These are phyloP conservation scores for Terrapene triunguis DNA, from an alignment of 2,113 vertebrate genomes.

Conservation along the genomic window DNA sequence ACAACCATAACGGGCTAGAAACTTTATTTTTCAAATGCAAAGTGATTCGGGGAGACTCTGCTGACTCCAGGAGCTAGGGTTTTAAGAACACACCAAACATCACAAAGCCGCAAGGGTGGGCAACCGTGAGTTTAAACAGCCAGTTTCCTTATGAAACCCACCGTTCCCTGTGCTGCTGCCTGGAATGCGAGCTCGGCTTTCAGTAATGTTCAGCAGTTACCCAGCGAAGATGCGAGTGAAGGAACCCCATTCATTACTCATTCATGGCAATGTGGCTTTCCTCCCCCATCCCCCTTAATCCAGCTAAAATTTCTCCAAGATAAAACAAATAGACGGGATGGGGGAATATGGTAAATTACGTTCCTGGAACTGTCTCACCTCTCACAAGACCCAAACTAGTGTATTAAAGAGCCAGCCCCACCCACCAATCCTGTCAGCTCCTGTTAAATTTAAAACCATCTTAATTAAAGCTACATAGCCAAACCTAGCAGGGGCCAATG, in stretches of 20 bases:
- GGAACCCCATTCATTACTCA: neutral
- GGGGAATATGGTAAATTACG: neutral
- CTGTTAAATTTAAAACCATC: slow-evolving; percentile 42
- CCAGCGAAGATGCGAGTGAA: neutral
- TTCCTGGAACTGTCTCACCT: neutral
- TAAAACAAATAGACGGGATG: neutral
- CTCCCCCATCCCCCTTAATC: neutral
- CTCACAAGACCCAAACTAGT: neutral
- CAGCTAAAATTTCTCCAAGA: neutral
- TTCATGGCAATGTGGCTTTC: neutral
- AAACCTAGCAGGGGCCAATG: neutral
- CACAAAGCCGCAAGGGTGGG: neutral
- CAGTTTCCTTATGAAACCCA: neutral
- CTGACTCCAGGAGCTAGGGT: accelerated
- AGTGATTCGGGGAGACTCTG: neutral
- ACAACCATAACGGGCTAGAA: neutral
- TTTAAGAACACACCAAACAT: neutral
- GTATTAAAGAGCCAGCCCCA: neutral
- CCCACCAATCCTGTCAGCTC: slow-evolving; percentile 39
- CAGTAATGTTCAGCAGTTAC: accelerated
- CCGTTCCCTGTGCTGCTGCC: neutral
- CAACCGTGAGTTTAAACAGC: neutral
- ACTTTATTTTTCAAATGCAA: neutral
- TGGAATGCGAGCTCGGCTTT: accelerated
- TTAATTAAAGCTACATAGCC: slow-evolving; percentile 67